Conservation (phyloP, 2,113 vertebrate genomes). For the Macquaria ambigua region DNA sequence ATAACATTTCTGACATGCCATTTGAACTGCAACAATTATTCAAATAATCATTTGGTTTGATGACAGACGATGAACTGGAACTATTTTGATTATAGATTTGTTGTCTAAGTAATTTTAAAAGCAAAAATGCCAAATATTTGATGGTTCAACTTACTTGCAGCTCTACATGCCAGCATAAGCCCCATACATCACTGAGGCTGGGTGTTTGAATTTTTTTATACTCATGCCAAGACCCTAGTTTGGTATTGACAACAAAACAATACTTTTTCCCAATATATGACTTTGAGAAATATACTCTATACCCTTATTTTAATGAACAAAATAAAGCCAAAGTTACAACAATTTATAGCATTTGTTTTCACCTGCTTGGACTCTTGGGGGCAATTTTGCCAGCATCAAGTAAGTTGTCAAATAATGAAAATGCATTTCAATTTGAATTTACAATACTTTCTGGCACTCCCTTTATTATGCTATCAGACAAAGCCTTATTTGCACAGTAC, state of each 20-base stretch:
- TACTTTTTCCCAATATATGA: background rate
- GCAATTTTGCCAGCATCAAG: background rate
- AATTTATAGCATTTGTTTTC: background rate
- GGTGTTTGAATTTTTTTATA: background rate
- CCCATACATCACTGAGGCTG: background rate
- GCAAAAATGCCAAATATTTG: background rate
- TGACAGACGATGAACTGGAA: background rate
- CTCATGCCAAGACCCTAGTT: background rate
- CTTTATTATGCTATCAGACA: conserved; percentile 6
- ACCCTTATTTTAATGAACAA: background rate
- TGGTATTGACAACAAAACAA: background rate
- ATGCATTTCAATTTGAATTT: background rate
- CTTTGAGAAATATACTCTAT: background rate
- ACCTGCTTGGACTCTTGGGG: background rate
- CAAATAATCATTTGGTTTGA: background rate
- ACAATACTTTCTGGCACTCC: conserved; percentile 3
- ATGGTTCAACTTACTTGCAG: background rate
- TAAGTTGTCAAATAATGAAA: background rate
- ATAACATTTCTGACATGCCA: background rate
- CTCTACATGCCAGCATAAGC: background rate
- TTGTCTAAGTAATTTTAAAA: background rate
- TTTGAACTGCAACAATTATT: background rate
- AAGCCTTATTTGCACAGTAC: background rate
- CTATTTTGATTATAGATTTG: background rate
- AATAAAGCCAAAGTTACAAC: background rate